Base-by-base conservation (phyloP, 1,140 invertebrate genomes). In the Physella acuta region DNA sequence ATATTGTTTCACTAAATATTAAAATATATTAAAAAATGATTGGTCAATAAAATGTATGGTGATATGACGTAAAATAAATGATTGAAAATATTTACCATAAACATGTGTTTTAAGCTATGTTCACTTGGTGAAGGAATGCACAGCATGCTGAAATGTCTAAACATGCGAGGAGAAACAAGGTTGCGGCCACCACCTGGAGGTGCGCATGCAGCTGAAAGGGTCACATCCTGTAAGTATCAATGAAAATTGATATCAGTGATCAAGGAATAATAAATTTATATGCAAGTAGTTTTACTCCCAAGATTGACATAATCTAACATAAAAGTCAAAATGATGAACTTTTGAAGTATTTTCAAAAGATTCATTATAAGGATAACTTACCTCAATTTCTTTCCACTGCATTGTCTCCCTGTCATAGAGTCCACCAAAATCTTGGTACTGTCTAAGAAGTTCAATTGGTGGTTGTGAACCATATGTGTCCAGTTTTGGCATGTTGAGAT, bases 391-490 rank as follows among this genome's bases (percentile, higher is more conserved):
- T 80, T 93, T 94, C 93, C 93, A 95, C 80, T 90, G 93, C 37
- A 94, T 78, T 80, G 93, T 94, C 49, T 93, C 91, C 64, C 92
- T 87, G 75, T 95, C 93, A 77, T 93, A 95, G 36, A 94, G 86
- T 1, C 93, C 93, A 64, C 89, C 88, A 76, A 91, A 93, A 79
- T 95, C 93, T 30, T 94, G 82, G 71, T 90, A 90, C 87, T 94
- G 93, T 60, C 93, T 90, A 71, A 81, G 82, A 52, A 87, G 76
- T 73, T 86, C 85, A 64, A 85, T 84, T 11, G 86, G 84, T 0
- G 85, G 84, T 71, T 86, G 85, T 11, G 84, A 85, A 1, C 84
- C 85, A 58, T 86, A 86, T 17, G 81, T 84, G 68, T 86, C 85
- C 37, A 84, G 75, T 74, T 85, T 85, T 36, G 85, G 81, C 83